These are phyloP conservation scores for Sander vitreus DNA, from an alignment of 2,113 vertebrate genomes.

Conservation along the genomic window DNA sequence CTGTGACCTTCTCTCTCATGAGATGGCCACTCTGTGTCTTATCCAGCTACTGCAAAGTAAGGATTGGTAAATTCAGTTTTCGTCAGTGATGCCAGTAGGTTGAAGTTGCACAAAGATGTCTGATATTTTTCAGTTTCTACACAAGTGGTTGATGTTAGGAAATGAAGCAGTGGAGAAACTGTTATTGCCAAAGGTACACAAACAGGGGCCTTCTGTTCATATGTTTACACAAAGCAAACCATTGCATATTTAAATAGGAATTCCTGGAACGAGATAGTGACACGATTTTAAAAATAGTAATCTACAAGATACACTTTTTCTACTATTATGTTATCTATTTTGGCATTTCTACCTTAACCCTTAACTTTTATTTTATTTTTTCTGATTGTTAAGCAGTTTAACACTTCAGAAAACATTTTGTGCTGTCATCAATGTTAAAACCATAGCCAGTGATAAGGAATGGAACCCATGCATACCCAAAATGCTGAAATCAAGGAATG, in stretches of 20 bases:
- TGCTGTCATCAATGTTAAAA: background rate
- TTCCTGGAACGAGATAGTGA: background rate
- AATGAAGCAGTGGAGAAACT: conserved; percentile 27
- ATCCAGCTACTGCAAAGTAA: background rate
- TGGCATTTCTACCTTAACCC: background rate
- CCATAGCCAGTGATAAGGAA: background rate
- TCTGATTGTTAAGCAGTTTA: background rate
- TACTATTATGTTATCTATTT: background rate
- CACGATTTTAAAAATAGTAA: background rate
- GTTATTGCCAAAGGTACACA: conserved; percentile 4
- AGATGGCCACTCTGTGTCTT: background rate
- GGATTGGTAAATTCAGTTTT: background rate
- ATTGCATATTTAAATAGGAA: conserved; percentile 3
- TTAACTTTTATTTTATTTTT: background rate
- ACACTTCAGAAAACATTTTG: background rate
- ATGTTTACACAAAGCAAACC: conserved; percentile 30
- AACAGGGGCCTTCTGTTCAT: background rate
- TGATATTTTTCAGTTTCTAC: conserved; percentile 4
- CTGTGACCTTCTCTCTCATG: conserved; percentile 18
- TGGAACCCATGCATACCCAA: background rate
- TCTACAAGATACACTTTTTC: background rate
- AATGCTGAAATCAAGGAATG: too few relatives aligned
- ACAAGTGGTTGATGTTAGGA: conserved; percentile 20
- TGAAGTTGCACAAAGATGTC: conserved; percentile 21
- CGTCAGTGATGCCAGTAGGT: background rate